These are phyloP conservation scores for Agelastica alni DNA, from an alignment of 2,888 invertebrate genomes.

Conservation along the genomic window DNA sequence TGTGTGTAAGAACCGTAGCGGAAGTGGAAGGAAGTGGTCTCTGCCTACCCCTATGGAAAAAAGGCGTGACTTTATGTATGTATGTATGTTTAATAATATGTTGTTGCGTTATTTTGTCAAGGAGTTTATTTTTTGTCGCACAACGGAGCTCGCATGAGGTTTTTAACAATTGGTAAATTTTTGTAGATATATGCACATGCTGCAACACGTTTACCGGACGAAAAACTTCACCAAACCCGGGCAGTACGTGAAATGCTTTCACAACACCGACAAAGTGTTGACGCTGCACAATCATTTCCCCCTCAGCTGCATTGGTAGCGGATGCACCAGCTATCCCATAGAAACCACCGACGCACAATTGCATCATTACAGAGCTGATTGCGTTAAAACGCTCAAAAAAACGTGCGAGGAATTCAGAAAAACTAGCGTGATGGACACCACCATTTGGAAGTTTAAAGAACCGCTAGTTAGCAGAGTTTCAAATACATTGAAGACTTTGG, in stretches of 20 bases:
- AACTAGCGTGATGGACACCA: conserved; percentile 80
- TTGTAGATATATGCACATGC: conserved; percentile 85
- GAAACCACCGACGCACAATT: conserved; percentile 83
- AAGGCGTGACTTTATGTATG: no score
- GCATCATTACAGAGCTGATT: conserved; percentile 93
- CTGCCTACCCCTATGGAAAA: no score
- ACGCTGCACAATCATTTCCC: conserved; percentile 93
- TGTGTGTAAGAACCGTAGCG: no score
- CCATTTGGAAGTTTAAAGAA: conserved; percentile 87
- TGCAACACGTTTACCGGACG: conserved; percentile 88
- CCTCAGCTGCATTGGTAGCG: conserved; percentile 80
- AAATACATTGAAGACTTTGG: conserved; percentile 71
- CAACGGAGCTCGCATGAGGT: no score
- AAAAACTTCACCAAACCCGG: conserved; percentile 92
- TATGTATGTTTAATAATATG: no score
- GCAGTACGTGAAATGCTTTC: conserved; percentile 92
- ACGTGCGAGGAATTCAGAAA: conserved; percentile 81
- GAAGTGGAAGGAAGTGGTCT: no score
- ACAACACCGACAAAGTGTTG: conserved; percentile 86
- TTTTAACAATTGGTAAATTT: no score
- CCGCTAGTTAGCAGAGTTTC: conserved; percentile 72
- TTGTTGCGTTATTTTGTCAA: no score
- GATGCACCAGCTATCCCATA: conserved; percentile 82
- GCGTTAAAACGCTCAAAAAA: conserved; percentile 85
- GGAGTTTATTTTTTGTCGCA: no score